Conservation (phyloP, 1,140 invertebrate species). For the Bombus breviceps region DNA sequence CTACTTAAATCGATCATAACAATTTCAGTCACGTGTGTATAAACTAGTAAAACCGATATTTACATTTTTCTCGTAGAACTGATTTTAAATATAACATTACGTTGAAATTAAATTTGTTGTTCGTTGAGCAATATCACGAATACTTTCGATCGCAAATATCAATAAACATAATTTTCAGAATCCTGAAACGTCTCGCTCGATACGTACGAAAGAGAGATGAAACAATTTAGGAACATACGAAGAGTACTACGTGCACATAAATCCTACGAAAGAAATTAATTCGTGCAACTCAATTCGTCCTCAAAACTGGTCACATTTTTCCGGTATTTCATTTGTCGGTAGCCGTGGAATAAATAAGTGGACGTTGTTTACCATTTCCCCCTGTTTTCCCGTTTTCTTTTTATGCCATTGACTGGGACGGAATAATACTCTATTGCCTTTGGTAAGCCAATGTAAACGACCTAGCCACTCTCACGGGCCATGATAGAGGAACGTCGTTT, state of each 20-base stretch:
- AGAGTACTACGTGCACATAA: neutral
- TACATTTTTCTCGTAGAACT: too few relatives aligned
- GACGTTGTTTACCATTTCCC: slow-evolving; percentile 3
- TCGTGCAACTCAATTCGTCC: neutral
- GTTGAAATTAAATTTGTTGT: too few relatives aligned
- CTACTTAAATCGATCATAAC: too few relatives aligned
- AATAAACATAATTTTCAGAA: neutral
- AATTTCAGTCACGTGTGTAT: too few relatives aligned
- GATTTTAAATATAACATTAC: too few relatives aligned
- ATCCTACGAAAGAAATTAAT: neutral
- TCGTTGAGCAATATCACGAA: too few relatives aligned
- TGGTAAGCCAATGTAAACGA: slow-evolving; percentile 30
- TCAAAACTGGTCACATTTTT: neutral
- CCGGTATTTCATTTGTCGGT: neutral
- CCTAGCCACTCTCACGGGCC: neutral
- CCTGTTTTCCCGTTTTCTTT: neutral
- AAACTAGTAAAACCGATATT: neutral
- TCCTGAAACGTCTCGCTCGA: neutral
- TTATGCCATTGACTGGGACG: slow-evolving; percentile 11
- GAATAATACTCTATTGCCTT: slow-evolving; percentile 26
- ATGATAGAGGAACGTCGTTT: slow-evolving; percentile 37
- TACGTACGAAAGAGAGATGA: neutral
- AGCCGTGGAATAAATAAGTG: neutral
- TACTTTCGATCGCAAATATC: too few relatives aligned
- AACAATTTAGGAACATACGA: neutral